Conservation (phyloP, 2,888 invertebrate genomes). For the Thalpophila matura region DNA sequence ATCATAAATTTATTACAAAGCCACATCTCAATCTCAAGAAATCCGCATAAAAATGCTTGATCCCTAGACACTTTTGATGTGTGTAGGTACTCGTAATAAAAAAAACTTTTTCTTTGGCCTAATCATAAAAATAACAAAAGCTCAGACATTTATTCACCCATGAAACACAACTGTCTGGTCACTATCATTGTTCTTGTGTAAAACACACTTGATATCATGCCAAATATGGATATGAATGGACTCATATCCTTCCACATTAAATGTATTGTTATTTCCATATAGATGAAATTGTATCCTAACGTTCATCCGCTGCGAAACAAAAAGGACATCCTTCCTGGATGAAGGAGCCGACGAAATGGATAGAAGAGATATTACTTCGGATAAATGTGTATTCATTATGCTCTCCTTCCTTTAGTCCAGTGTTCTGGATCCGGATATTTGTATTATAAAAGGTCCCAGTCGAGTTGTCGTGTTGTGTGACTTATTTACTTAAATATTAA, state of each 20-base stretch:
- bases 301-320: constrained; percentile 42
- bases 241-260: constrained; percentile 52
- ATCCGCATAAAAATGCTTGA: no score
- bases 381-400: constrained; percentile 39
- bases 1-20: no score
- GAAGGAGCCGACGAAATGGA: constrained; percentile 35
- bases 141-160: constrained; percentile 9
- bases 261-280: constrained; percentile 63
- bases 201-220: constrained; percentile 54
- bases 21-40: no score
- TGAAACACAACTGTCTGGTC: constrained; percentile 28
- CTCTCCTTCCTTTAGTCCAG: constrained; percentile 26
- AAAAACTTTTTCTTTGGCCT: background rate
- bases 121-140: constrained; percentile 22
- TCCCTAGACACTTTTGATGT: no score
- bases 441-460: constrained; percentile 10
- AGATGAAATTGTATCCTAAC: constrained; percentile 52
- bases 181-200: constrained; percentile 34
- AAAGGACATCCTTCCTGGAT: constrained; percentile 30
- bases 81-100: no score
- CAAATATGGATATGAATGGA: constrained; percentile 59
- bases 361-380: constrained; percentile 33
- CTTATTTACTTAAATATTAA: background rate
- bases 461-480: background rate
- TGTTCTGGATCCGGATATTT: constrained; percentile 11